Base-by-base conservation (phyloP, 1,140 invertebrate genomes). In the Atopsyche davidsoni region DNA sequence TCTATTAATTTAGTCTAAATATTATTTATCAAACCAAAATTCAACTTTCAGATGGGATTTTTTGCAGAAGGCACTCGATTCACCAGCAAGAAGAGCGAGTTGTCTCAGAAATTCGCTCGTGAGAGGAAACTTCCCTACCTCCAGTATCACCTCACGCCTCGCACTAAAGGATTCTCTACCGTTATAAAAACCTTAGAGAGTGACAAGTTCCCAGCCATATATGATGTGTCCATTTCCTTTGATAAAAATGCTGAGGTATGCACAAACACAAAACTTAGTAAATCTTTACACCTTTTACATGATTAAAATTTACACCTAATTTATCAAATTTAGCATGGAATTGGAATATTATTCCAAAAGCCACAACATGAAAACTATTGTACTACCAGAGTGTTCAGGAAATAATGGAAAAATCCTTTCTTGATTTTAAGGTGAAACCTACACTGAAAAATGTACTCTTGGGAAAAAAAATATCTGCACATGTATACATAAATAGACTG, bases 31-130 rank as follows among this genome's bases (percentile, higher is more conserved):
- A n/a, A n/a, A n/a, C n/a, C n/a, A n/a, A n/a, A n/a, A n/a, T n/a
- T n/a, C n/a, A n/a, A 54, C 57, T 73, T 76, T 21, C 57, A 92
- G 89, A 68, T 96, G 51, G 65, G 96, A 25, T 65, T 97, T n/a
- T 96, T 92, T 63, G 87, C 91, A 4, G 95, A 98, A 74, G 95
- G 95, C 4, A 98, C 95, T 1, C 76, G 95, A 23, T 96, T 93
- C 58, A 96, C 92, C 0, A 68, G 78, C 43, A 80, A 83, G 57
- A 98, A 98, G 65, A 87, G 93, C 61, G 80, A 86, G 67, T 85
- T 84, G 0, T 93, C 91, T 55, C 75, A 91, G 60, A 86, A 89
- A 59, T 93, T 96, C 66, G 91, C 92, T 0, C 77, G 79, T 60
- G 82, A 92, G 60, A 88, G 89, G 58, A 88, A 89, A 57, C 77